Evolutionary conservation across 2,113 vertebrate species (phyloP), one percentile per base, ranked within the genome.

Genomic region (Dromiciops gliroides): DNA sequence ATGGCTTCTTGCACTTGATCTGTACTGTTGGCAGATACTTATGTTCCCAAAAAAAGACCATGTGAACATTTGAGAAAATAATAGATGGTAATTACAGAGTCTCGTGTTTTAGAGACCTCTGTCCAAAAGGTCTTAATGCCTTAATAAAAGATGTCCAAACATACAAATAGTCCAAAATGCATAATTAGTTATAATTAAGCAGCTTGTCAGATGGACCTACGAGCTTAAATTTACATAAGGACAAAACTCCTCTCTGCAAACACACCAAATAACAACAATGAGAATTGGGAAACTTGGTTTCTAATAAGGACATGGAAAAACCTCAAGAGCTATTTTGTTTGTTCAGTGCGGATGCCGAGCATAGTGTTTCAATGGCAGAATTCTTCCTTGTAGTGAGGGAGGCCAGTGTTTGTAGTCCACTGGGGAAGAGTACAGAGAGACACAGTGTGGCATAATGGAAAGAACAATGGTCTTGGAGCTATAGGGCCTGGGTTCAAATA

Each of bases 61-160:
- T 51, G 53, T 92, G 49, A 92, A 91, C 25, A 26, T 16, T 52
- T 51, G 83, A 48, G 56, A 91, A 93, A 93, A 90, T 94, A 31
- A 83, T 95, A 88, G 93, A 93, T 6, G 6, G 47, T 88, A 50
- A 6, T 93, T 89, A 94, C 6, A 28, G 88, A 89, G 37, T 52
- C 83, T 89, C 88, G 50, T 89, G 28, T 95, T 97, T 94, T 37
- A 92, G 88, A 91, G 48, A 51, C 11, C 10, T 92, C 95, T 8
- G 88, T 95, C 60, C 95, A 90, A 96, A 51, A 92, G 24, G 48
- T 90, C n/a, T 97, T 50, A 90, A 5, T 50, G 51, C 92, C 91
- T 91, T 95, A 51, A 7, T 92, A 83, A 93, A 89, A 95, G 25
- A 25, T 91, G 93, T 95, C 89, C 50, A 91, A 52, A 53, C 47